Conservation (phyloP, 2,888 invertebrate species). For the Trissoscelio sp. region DNA sequence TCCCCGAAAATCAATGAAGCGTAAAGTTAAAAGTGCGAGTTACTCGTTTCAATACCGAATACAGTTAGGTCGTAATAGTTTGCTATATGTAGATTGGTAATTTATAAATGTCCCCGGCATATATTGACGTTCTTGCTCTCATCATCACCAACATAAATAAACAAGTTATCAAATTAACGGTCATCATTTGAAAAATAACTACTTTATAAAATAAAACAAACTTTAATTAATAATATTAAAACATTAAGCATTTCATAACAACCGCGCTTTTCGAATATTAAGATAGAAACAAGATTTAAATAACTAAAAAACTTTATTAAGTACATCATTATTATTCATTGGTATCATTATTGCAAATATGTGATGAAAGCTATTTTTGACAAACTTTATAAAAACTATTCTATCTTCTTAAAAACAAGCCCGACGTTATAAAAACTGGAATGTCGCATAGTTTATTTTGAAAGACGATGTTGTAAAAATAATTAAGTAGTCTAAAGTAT, state of each 20-base stretch:
- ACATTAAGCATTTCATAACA: slow-evolving; percentile 1
- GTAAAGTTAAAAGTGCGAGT: slow-evolving; percentile 43
- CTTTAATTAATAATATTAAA: background rate
- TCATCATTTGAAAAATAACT: background rate
- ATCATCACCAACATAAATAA: slow-evolving; percentile 5
- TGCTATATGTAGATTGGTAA: slow-evolving; percentile 14
- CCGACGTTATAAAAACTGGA: too few relatives aligned
- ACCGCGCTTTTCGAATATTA: background rate
- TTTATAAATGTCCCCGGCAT: slow-evolving; percentile 13
- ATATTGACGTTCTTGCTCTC: slow-evolving; percentile 10
- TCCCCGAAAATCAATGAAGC: slow-evolving; percentile 56
- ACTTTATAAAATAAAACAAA: background rate
- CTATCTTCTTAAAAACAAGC: too few relatives aligned
- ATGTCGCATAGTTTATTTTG: too few relatives aligned
- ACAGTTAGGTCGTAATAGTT: slow-evolving; percentile 37
- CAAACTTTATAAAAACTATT: background rate
- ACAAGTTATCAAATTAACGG: slow-evolving; percentile 18
- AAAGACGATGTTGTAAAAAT: slow-evolving; percentile 8
- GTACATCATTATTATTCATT: background rate
- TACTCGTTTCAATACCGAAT: slow-evolving; percentile 14
- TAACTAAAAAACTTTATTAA: background rate
- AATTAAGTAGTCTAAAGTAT: too few relatives aligned
- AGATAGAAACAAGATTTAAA: background rate
- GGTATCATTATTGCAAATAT: background rate
- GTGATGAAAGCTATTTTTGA: background rate